A percentile compares a stretch with the other conserved stretches of the same genome.
Conservation (phyloP, 35 echinoderm and acorn worm species). For the Ptychodera flava region DNA sequence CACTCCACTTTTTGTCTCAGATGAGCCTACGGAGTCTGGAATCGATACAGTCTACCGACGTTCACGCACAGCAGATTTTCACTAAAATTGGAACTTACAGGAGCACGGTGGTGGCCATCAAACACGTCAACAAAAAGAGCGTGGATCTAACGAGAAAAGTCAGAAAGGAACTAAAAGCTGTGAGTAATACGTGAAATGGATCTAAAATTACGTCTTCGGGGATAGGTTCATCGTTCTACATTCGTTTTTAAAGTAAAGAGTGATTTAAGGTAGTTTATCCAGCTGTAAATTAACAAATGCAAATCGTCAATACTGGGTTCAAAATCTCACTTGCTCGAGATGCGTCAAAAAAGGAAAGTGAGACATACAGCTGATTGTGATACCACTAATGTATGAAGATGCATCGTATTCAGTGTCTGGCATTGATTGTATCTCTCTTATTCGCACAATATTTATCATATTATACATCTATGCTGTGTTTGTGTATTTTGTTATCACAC, state of each 20-base stretch:
- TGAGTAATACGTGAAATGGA: too few relatives aligned
- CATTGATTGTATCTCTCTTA: background rate
- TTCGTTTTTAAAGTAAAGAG: too few relatives aligned
- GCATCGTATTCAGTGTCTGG: background rate
- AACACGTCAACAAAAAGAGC: slow-evolving; percentile 61
- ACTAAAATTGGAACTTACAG: slow-evolving; percentile 63
- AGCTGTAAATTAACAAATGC: background rate
- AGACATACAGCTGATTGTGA: background rate
- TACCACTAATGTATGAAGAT: background rate
- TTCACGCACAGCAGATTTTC: slow-evolving; percentile 39
- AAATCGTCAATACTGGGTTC: background rate
- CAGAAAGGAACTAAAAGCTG: slow-evolving; percentile 79
- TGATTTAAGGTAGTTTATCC: too few relatives aligned
- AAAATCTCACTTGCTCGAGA: background rate
- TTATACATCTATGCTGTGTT: background rate
- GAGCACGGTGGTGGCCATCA: slow-evolving; percentile 62
- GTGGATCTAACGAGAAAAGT: slow-evolving; percentile 75
- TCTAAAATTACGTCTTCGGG: too few relatives aligned
- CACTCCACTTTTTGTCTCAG: background rate
- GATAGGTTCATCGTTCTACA: too few relatives aligned
- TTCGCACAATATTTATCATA: background rate
- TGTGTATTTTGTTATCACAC: background rate
- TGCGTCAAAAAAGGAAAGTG: background rate
- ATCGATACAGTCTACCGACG: background rate
- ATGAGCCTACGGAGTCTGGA: background rate